A percentile compares a stretch with the other conserved stretches of the same genome.
Evolutionary conservation across 2,797 vertebrate genomes (phyloP).

Genomic region (Sphaeramia orbicularis): DNA sequence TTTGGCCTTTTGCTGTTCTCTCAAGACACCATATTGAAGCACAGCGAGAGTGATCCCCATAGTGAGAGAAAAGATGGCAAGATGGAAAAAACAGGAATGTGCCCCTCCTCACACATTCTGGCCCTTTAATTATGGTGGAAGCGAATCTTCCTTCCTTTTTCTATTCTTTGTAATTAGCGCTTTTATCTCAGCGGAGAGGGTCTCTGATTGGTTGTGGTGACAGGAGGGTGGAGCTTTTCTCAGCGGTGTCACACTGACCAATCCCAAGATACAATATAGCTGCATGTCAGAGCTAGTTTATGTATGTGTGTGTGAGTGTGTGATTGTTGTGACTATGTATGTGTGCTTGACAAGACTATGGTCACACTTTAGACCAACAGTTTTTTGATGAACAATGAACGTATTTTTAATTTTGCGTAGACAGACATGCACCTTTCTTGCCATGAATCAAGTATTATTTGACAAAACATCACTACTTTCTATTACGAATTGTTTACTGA

Average conservation of each 20-base stretch:
- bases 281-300: slow-evolving; percentile 68
- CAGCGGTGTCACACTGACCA: slow-evolving; percentile 52
- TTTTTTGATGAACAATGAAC: slow-evolving; percentile 36
- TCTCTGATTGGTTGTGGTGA: slow-evolving; percentile 70
- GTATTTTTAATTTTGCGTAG: slow-evolving; percentile 55
- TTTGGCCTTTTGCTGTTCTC: slow-evolving; percentile 48
- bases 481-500: slow-evolving; percentile 73
- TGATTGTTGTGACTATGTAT: slow-evolving; percentile 14
- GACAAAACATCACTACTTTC: slow-evolving; percentile 65
- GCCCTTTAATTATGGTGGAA: slow-evolving; percentile 6
- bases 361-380: slow-evolving; percentile 23
- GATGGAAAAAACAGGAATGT: slow-evolving; percentile 51
- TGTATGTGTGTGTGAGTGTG: slow-evolving; percentile 21
- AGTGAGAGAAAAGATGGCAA: slow-evolving; percentile 49
- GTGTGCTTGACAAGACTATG: slow-evolving; percentile 32
- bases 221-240: slow-evolving; percentile 59
- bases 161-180: slow-evolving; percentile 6
- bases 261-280: slow-evolving; percentile 55
- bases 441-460: slow-evolving; percentile 61
- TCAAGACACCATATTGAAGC: slow-evolving; percentile 76
- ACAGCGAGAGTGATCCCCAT: slow-evolving; percentile 64
- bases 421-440: slow-evolving; percentile 52
- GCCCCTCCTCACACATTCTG: slow-evolving; percentile 36
- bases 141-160: slow-evolving; percentile 14
- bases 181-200: slow-evolving; percentile 55